Base-by-base conservation (phyloP, 1,140 invertebrate species). In the Leptopilina clavipes region DNA sequence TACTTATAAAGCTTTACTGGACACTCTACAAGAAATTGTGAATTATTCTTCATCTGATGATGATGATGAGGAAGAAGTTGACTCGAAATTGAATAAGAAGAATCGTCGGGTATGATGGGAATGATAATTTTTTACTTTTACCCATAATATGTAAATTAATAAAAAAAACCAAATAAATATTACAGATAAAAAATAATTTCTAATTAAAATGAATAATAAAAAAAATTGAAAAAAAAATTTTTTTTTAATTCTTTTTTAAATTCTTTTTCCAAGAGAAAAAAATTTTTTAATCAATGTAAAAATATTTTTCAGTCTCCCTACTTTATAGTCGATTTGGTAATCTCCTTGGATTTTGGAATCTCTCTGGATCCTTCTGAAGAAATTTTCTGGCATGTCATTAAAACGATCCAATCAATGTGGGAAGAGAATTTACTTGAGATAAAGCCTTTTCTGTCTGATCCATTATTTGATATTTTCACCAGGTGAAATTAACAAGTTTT, bases 1-100 rank as follows among this genome's bases (percentile, higher is more conserved):
- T 79, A 95, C 95, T 0, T 93, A 94, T 74, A 85, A 87, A 7
- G 92, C 92, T 71, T 86, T 96, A 70, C 86, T 94, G 22, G 87
- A 87, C 48, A 91, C 93, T 82, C 87, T 96, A 17, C 89, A 92
- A 25, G 87, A 86, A 40, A 93, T 95, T 81, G 86, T 93, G 0
- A 87, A 92, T 80, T 92, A 90, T 75, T 84, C 94, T 54, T 94
- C 94, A 1, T 79, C 87, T 17, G 82, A 88, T 5, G 86, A 90
- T 17, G 79, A 79, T 3, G 79, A 89, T 7, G 77, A 82, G 3
- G 80, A 81, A 17, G 80, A 86, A 3, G 11, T 6, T 14, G 59
- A 65, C 3, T 0, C 22, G 11, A 7, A 37, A 59, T 10, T 11
- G 11, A 65, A 37, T 65, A 31, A 25, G 14, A 8, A 65, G 11